phyloP scores from a whole-genome alignment of 2,797 vertebrate genomes.

The Phataginus tetradactyla region DNA sequence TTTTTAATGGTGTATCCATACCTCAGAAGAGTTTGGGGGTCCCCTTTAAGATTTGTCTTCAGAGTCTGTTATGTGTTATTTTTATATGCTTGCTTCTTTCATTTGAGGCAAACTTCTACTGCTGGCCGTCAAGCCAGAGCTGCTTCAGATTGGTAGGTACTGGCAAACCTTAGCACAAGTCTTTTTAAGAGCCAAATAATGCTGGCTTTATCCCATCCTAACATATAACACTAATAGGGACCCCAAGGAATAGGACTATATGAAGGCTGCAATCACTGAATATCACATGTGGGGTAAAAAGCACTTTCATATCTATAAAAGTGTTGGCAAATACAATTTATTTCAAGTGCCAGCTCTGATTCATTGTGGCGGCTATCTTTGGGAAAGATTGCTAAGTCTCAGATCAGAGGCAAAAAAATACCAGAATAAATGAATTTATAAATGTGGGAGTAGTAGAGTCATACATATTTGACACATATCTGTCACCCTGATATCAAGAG shows the following conservation, averaged over 20 bases:
- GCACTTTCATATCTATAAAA: not conserved
- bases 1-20: not conserved
- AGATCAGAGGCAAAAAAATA: not conserved
- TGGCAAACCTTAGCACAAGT: not conserved
- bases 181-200: not conserved
- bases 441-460: not conserved
- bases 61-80: not conserved
- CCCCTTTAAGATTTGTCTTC: not conserved
- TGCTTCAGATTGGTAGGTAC: not conserved
- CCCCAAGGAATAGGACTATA: not conserved
- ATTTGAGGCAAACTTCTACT: not conserved
- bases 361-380: not conserved
- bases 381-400: conserved; percentile 16
- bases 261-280: not conserved
- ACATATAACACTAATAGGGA: not conserved
- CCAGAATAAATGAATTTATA: not conserved
- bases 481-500: not conserved
- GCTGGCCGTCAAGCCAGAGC: not conserved
- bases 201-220: not conserved
- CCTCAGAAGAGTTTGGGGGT: not conserved
- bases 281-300: not conserved
- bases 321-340: not conserved
- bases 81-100: not conserved
- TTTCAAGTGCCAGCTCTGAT: conserved; percentile 16
- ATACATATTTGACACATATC: not conserved